phyloP scores from a whole-genome alignment of 2,888 invertebrate genomes.

The Synergus itoensis region DNA sequence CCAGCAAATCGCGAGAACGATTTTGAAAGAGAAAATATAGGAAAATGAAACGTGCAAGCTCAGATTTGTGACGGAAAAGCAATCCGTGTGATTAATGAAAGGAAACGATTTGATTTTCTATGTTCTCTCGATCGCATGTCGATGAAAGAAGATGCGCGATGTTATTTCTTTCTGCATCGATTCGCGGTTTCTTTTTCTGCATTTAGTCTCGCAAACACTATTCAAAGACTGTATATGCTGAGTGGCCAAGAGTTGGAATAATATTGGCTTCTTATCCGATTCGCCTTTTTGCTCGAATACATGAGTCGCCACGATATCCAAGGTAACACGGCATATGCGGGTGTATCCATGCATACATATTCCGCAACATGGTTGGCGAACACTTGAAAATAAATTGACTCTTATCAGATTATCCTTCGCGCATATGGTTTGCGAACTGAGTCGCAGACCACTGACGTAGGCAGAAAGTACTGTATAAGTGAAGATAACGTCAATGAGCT shows the following conservation, averaged over 20 bases:
- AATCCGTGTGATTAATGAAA: constrained; percentile 24
- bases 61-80: constrained; percentile 19
- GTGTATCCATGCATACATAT: constrained; percentile 38
- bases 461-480: constrained; percentile 20
- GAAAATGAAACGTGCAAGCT: constrained; percentile 15
- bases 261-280: not conserved
- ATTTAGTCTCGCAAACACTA: not conserved
- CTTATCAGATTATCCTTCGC: constrained; percentile 64
- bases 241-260: constrained; percentile 22
- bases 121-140: not conserved
- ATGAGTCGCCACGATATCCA: constrained; percentile 14
- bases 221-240: not conserved
- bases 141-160: constrained; percentile 18
- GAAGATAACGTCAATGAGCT: constrained; percentile 38
- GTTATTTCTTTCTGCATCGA: constrained; percentile 2
- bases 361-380: constrained; percentile 65
- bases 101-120: constrained; percentile 18
- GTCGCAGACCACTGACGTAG: constrained; percentile 28
- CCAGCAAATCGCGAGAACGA: constrained; percentile 4
- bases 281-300: not conserved
- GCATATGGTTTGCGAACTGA: constrained; percentile 44
- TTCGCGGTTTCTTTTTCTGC: not conserved
- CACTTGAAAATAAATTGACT: constrained; percentile 72
- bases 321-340: constrained; percentile 40
- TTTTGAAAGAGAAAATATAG: not conserved